phyloP scores from a whole-genome alignment of 1,140 invertebrate species.

The Potamilus streckersoni region DNA sequence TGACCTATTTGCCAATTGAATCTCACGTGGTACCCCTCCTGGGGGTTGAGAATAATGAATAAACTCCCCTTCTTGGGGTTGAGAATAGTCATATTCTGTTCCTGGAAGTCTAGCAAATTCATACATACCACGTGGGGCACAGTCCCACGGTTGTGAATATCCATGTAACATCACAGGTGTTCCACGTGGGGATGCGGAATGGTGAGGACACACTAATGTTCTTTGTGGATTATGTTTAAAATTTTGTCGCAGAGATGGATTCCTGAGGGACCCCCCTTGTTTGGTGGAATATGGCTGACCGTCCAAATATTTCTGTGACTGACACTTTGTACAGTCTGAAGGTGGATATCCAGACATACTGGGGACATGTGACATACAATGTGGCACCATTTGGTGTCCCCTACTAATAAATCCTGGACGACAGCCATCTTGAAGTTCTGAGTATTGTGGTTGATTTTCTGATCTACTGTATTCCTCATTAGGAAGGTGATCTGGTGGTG shows the following conservation, averaged over 20 bases:
- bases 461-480: conserved; percentile 44
- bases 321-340: conserved; percentile 25
- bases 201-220: not conserved
- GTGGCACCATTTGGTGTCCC: too few species aligned
- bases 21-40: too few species aligned
- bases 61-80: conserved; percentile 19
- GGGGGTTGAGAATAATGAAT: conserved; percentile 9
- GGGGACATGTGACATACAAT: too few species aligned
- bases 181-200: conserved; percentile 5
- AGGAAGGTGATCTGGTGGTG: conserved; percentile 82
- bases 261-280: not conserved
- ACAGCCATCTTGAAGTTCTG: conserved; percentile 47
- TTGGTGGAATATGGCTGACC: conserved; percentile 22
- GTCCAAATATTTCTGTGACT: conserved; percentile 24
- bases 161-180: conserved; percentile 27
- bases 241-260: too few species aligned
- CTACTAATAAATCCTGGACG: too few species aligned
- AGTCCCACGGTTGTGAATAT: conserved; percentile 31
- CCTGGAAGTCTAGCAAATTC: conserved; percentile 25
- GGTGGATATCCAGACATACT: conserved; percentile 33
- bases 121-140: conserved; percentile 20
- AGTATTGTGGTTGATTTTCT: conserved; percentile 34
- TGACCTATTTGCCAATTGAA: too few species aligned
- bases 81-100: conserved; percentile 26
- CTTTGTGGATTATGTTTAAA: too few species aligned